Percentiles rank a stretch among this genome's conserved stretches.
Evolutionary conservation across 1,140 invertebrate genomes (phyloP).

Genomic region (Camponotus floridanus): DNA sequence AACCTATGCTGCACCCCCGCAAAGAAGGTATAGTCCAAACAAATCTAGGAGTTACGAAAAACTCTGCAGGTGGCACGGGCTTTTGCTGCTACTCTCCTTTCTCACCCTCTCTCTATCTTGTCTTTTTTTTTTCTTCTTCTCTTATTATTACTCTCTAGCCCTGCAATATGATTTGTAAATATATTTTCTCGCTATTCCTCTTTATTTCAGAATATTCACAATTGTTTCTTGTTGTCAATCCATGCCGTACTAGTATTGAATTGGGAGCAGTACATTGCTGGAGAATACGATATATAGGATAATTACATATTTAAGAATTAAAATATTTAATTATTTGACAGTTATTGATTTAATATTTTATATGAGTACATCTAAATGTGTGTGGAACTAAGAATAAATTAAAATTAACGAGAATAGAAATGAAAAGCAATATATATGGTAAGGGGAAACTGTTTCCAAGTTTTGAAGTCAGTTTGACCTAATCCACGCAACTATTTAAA

Average conservation of each 20-base stretch:
- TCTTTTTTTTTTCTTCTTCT: slow-evolving; percentile 6
- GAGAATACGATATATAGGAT: slow-evolving; percentile 25
- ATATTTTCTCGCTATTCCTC: neutral
- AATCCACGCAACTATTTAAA: slow-evolving; percentile 42
- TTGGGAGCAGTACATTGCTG: slow-evolving; percentile 1
- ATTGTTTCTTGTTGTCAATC: neutral
- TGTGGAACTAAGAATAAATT: neutral
- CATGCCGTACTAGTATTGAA: neutral
- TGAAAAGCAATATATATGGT: neutral
- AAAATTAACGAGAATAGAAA: neutral
- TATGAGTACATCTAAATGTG: neutral
- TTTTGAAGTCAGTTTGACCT: slow-evolving; percentile 47
- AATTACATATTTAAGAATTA: slow-evolving; percentile 41
- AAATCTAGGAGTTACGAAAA: slow-evolving; percentile 78
- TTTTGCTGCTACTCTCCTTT: slow-evolving; percentile 70
- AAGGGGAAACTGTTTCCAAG: slow-evolving; percentile 17
- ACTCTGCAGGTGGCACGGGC: slow-evolving; percentile 79
- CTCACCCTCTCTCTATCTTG: slow-evolving; percentile 52
- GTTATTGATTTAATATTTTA: slow-evolving; percentile 5
- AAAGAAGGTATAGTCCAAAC: slow-evolving; percentile 84
- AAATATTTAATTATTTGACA: slow-evolving; percentile 5
- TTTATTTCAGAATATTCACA: slow-evolving; percentile 2
- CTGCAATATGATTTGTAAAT: slow-evolving; percentile 1
- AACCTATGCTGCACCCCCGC: slow-evolving; percentile 85
- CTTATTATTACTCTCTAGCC: neutral